Conservation (phyloP, 2,113 vertebrate genomes). For the Rhodinocichla rosea region DNA sequence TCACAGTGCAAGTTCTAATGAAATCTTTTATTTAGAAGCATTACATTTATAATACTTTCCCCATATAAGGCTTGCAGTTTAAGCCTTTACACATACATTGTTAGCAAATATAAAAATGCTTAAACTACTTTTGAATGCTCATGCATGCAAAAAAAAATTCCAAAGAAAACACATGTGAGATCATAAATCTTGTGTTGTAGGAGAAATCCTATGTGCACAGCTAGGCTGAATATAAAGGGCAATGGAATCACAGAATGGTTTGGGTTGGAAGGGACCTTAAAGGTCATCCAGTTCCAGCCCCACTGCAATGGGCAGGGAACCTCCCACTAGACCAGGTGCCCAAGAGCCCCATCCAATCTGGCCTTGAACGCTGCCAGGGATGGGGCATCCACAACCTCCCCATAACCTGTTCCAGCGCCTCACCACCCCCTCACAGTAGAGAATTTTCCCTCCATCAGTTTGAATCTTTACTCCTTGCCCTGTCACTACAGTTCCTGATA, state of each 20-base stretch:
- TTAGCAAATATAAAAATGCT: neutral
- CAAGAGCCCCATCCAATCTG: neutral
- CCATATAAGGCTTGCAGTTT: conserved; percentile 9
- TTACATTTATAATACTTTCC: neutral
- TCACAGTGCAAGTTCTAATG: conserved; percentile 8
- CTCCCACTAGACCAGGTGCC: neutral
- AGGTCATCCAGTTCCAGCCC: neutral
- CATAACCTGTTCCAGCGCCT: neutral
- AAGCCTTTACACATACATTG: neutral
- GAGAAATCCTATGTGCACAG: neutral
- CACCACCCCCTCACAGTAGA: neutral
- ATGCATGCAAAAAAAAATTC: neutral
- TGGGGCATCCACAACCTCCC: neutral
- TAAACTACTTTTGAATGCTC: neutral
- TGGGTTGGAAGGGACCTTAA: neutral
- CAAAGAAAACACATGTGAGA: neutral
- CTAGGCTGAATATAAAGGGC: neutral
- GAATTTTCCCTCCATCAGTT: neutral
- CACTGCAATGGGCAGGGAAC: neutral
- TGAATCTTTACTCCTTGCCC: neutral
- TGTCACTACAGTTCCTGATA: neutral
- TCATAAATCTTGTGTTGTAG: neutral
- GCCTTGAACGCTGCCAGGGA: neutral
- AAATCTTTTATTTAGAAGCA: conserved; percentile 1
- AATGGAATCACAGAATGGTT: neutral